These are phyloP conservation scores for Notamacropus eugenii DNA, from an alignment of 2,797 vertebrate genomes.

Conservation along the genomic window DNA sequence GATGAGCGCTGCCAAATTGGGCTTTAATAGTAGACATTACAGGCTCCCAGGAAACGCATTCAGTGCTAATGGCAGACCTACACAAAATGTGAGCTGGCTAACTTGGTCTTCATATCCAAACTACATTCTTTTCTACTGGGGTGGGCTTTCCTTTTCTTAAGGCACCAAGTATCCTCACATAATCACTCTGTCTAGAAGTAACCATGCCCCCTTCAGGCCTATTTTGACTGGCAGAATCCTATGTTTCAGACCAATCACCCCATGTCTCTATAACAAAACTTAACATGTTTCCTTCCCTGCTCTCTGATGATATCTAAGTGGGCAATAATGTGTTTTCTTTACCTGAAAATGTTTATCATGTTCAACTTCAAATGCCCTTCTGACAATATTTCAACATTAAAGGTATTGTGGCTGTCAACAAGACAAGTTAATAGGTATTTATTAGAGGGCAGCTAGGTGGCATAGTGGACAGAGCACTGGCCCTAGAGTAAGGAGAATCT, in stretches of 20 bases:
- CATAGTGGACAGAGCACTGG: neutral
- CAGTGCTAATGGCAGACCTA: neutral
- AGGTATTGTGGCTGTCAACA: neutral
- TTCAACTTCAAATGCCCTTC: neutral
- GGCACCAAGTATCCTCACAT: neutral
- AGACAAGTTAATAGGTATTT: neutral
- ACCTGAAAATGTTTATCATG: neutral
- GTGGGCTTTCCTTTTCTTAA: neutral
- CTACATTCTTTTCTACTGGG: neutral
- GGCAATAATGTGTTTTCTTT: neutral
- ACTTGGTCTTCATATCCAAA: neutral
- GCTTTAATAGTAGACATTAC: neutral
- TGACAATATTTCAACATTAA: neutral
- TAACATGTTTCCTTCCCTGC: neutral
- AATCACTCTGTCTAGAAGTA: neutral
- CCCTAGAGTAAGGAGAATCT: neutral
- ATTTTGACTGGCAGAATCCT: neutral
- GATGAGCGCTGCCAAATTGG: neutral
- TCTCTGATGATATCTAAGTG: neutral
- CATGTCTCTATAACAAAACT: neutral
- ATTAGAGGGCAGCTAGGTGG: neutral
- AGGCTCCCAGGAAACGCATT: neutral
- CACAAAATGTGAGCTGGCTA: neutral
- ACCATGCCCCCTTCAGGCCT: neutral
- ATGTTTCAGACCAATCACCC: neutral